Base-by-base conservation (phyloP, 2,797 vertebrate species). In the Myiotriccus ornatus region DNA sequence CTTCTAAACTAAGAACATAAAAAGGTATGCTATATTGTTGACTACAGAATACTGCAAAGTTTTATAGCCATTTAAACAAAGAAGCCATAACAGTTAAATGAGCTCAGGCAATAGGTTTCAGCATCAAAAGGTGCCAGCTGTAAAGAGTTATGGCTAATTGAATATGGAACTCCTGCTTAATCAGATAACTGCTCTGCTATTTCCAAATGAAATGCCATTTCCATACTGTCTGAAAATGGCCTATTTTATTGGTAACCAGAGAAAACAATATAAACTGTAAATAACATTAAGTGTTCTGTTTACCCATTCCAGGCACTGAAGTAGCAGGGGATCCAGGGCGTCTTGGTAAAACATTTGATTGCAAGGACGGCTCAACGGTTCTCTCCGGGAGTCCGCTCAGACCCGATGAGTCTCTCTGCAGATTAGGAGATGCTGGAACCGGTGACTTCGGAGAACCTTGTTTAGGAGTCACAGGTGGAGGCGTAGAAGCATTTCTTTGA, bases 241-340 rank as follows among this genome's bases (percentile, higher is more conserved):
- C 96, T 89, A 22, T 97, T 98, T 98, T 98, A 98, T 98, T 98
- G 97, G 98, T 97, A 98, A 98, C 98, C 97, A 98, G 98, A 98
- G 98, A 98, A 98, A 98, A 98, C 97, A 97, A 97, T 98, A 98
- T 98, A 98, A 98, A 98, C 97, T 98, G 97, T 98, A 98, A 98
- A 98, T 98, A 98, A 98, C 97, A 97, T 97, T 98, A 98, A 98
- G 96, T 98, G 96, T 91, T 97, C 95, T 98, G 98, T 99, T 99
- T 99, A 99, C 99, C 99, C 98, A 99, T 98, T 98, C 98, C 99
- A 97, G 98, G 98, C 98, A 98, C 97, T 97, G 99, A 98, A 98
- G 98, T 98, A 97, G 98, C 98, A 96, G 98, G 99, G 97, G 99
- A 98, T 97, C 98, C 97, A 93, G 98, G 98, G 97, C 97, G 99